Evolutionary conservation across 2,888 invertebrate species (phyloP), one percentile per base, ranked within the genome.

Genomic region (Chrysodeixis includens): DNA sequence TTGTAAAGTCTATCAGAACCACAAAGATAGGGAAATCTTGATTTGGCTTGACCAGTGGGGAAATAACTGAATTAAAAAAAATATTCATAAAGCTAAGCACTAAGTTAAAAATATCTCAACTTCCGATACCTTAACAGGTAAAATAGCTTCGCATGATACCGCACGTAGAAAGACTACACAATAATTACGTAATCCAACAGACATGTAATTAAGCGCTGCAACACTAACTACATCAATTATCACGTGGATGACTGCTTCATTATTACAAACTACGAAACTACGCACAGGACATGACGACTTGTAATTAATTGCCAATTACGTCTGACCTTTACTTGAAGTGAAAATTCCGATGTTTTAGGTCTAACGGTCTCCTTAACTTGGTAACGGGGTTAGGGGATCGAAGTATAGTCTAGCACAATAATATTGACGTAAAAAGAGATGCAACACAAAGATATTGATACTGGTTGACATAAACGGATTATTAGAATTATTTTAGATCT

Each of bases 231-330:
- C 78, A 69, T 79, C 83, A 85, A 85, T 86, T 83, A 86, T 70
- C 62, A 71, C 72, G 63, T 66, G 76, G 74, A 80, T 79, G 82
- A 79, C 82, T 81, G 81, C 83, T 84, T 83, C 83, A 84, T 86
- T 84, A 88, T 88, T 86, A 88, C 87, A 82, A 83, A 85, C 84
- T 82, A 74, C 57, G 69, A 58, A 63, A 64, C 68, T 71, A 76
- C 76, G 72, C 80, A 82, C 79, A 77, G 75, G 74, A 73, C 76
- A 74, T 67, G 76, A 78, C 65, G 83, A 76, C 85, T 86, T 85
- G 83, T 87, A 86, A 89, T 89, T 89, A 89, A 88, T 88, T 86
- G 87, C 68, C 86, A 88, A 89, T 89, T 88, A 88, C 71, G 62
- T 56, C 69, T 82, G 86, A 85, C 86, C 88, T 86, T 83, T 75